These are phyloP conservation scores for Stegostoma tigrinum DNA, from an alignment of 2,113 vertebrate genomes.

Conservation along the genomic window DNA sequence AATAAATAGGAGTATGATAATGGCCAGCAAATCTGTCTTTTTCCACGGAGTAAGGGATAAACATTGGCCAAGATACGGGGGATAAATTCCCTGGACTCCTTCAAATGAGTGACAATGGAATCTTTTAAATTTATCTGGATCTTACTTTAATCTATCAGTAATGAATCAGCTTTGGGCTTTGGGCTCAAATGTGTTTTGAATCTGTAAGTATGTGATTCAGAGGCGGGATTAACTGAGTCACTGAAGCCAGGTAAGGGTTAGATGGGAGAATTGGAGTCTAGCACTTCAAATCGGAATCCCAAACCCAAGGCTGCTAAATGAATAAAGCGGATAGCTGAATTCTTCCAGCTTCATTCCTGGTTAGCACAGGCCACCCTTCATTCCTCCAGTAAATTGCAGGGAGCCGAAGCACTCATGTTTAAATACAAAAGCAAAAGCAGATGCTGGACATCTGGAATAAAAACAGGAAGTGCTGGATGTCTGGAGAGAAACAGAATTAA, in stretches of 20 bases:
- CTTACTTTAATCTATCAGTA: neutral
- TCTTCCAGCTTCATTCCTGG: neutral
- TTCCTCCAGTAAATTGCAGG: neutral
- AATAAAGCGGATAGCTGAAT: neutral
- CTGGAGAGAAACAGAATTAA: too few species aligned
- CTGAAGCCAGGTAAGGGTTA: too few species aligned
- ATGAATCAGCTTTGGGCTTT: neutral
- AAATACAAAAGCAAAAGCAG: neutral
- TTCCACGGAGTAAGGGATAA: neutral
- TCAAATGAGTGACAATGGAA: neutral
- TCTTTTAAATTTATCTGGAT: neutral
- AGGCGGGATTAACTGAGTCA: too few species aligned
- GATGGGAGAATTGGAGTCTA: neutral
- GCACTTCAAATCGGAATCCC: neutral
- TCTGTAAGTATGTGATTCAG: too few species aligned
- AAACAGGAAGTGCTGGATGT: too few species aligned
- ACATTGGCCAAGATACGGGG: neutral
- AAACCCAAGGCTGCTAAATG: neutral
- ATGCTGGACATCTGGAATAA: too few species aligned
- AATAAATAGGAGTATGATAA: too few species aligned
- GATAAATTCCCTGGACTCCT: neutral
- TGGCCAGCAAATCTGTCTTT: neutral
- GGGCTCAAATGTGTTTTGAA: too few species aligned
- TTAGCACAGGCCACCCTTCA: neutral
- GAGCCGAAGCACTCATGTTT: neutral